Base-by-base conservation (phyloP, 2,888 invertebrate species). In the Cataglyphis cursor region DNA sequence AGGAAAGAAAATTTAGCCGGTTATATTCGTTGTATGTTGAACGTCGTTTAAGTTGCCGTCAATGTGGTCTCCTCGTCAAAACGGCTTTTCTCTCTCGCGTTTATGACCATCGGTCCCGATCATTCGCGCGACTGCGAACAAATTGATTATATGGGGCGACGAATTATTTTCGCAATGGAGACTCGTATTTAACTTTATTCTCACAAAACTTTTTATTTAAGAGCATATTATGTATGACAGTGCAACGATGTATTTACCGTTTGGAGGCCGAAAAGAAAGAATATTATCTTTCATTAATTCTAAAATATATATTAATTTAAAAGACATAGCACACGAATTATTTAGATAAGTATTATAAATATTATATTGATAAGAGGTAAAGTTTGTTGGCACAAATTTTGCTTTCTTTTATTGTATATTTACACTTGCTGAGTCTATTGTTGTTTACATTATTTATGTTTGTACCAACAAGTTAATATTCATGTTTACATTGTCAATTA, bases 51-150 rank as follows among this genome's bases (percentile, higher is more conserved):
- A 76, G 38, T 57, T 66, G 65, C 28, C 66, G 31, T 76, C 66
- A 76, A 57, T 66, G 65, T 41, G 76, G 41, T 15, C 65, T 54
- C 10, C 28, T 28, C 38, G 65, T 76, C 66, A 76, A 65, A 76
- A 54, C 65, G 54, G 65, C 65, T 76, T 66, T 74, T 31, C 12
- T 28, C n/a, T 54, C 15, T 76, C 41, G 54, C 9, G 28, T 76
- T 76, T 76, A 76, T 41, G 76, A 76, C 65, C 41, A 48, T 65
- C 54, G 76, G 76, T 57, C 28, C n/a, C 41, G 65, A 65, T 76
- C 76, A 66, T 41, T 76, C 12, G 54, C 28, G 54, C 65, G 54
- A 54, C 28, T 54, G 41, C 54, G 76, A 66, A 57, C 76, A 66
- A 76, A 76, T 76, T 76, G 54, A 24, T 15, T 57, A 66, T 54